These are phyloP conservation scores for Acromyrmex heyeri DNA, from an alignment of 1,140 invertebrate species.

Conservation along the genomic window DNA sequence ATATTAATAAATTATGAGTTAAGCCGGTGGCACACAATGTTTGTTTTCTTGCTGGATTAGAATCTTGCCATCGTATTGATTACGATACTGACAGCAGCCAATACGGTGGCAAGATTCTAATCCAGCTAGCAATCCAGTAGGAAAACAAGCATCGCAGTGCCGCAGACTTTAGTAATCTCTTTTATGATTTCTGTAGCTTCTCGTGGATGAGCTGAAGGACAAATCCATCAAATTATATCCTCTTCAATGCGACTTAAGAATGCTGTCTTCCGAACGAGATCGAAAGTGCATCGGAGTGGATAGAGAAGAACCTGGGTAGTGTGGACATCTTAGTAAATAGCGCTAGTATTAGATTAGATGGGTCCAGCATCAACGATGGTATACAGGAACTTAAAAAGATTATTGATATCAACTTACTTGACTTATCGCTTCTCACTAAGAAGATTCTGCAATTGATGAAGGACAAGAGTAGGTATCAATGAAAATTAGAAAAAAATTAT, in stretches of 20 bases:
- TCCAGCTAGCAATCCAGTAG: no score
- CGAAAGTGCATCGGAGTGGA: conserved; percentile 87
- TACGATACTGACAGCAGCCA: no score
- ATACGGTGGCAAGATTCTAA: no score
- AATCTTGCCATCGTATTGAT: no score
- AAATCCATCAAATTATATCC: conserved; percentile 75
- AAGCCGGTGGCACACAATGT: no score
- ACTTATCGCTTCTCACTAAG: conserved; percentile 89
- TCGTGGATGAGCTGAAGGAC: conserved; percentile 64
- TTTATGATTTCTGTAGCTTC: conserved; percentile 39
- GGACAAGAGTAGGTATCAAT: conserved; percentile 82
- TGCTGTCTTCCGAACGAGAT: conserved; percentile 88
- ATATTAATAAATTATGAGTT: neutral
- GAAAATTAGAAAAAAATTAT: neutral
- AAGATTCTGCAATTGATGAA: conserved; percentile 90
- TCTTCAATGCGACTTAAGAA: conserved; percentile 88
- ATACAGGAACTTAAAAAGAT: conserved; percentile 86
- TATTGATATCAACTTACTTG: conserved; percentile 91
- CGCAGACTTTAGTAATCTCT: neutral
- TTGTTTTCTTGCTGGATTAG: no score
- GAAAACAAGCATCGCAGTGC: no score
- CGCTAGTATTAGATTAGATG: conserved; percentile 84
- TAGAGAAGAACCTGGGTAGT: conserved; percentile 87
- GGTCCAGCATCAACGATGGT: conserved; percentile 78
- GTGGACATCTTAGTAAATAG: conserved; percentile 91